phyloP scores from a whole-genome alignment of 2,113 vertebrate genomes.

The Prionailurus viverrinus region DNA sequence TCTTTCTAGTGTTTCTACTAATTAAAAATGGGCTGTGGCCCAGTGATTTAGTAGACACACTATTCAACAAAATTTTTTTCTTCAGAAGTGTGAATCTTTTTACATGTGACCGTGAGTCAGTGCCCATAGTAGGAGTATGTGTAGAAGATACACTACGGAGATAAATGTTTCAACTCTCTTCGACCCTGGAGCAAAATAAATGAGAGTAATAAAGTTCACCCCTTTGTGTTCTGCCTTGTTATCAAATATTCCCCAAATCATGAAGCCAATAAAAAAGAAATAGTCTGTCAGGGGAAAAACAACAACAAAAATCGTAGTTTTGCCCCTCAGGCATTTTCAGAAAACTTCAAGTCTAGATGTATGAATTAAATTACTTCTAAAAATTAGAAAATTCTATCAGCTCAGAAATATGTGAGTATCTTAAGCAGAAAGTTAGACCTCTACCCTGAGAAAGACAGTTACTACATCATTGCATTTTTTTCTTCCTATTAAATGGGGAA shows the following conservation, averaged over 20 bases:
- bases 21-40: background rate
- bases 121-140: background rate
- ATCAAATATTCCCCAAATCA: constrained; percentile 55
- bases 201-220: constrained; percentile 63
- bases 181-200: constrained; percentile 71
- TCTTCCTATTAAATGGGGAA: background rate
- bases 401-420: background rate
- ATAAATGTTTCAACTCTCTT: constrained; percentile 64
- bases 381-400: constrained; percentile 58
- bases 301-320: background rate
- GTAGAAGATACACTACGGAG: background rate
- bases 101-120: too few relatives aligned
- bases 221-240: constrained; percentile 68
- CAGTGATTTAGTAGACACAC: background rate
- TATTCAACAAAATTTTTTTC: background rate
- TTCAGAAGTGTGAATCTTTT: background rate
- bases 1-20: background rate
- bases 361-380: constrained; percentile 48
- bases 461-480: background rate
- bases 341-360: constrained; percentile 54
- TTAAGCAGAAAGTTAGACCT: background rate
- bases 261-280: constrained; percentile 55
- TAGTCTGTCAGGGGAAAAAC: constrained; percentile 25
- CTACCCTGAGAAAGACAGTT: background rate
- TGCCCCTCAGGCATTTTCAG: background rate